Conservation (phyloP, 2,797 vertebrate species). For the Anabas testudineus region DNA sequence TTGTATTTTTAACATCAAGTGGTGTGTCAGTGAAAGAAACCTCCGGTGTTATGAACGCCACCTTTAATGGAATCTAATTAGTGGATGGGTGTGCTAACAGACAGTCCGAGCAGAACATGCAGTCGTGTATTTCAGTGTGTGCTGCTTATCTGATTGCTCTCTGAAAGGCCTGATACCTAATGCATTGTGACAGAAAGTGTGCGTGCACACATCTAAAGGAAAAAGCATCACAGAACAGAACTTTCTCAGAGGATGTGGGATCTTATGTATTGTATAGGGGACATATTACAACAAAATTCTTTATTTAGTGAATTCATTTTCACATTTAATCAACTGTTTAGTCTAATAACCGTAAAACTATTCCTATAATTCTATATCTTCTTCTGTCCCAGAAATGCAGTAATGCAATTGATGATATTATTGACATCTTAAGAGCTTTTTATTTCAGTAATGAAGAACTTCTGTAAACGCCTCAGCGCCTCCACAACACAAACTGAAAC, state of each 20-base stretch:
- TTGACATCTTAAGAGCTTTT: too few species aligned
- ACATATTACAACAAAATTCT: constrained; percentile 3
- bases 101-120: constrained; percentile 69
- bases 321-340: background rate
- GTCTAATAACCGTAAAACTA: too few species aligned
- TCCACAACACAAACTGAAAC: too few species aligned
- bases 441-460: too few species aligned
- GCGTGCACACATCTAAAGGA: constrained; percentile 5
- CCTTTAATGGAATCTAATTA: constrained; percentile 84
- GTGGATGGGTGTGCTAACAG: constrained; percentile 61
- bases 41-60: constrained; percentile 74
- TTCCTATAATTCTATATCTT: too few species aligned
- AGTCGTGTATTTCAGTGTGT: constrained; percentile 9
- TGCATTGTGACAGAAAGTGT: constrained; percentile 61
- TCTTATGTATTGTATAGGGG: background rate
- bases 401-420: too few species aligned
- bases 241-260: constrained; percentile 28
- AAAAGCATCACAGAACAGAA: constrained; percentile 26
- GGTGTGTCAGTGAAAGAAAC: constrained; percentile 67
- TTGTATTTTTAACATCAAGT: constrained; percentile 74
- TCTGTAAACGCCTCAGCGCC: too few species aligned
- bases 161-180: constrained; percentile 60
- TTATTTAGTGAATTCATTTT: background rate
- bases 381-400: too few species aligned
- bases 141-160: constrained; percentile 51